Evolutionary conservation across 2,888 invertebrate species (phyloP).

Genomic region (Odontocerum albicorne): DNA sequence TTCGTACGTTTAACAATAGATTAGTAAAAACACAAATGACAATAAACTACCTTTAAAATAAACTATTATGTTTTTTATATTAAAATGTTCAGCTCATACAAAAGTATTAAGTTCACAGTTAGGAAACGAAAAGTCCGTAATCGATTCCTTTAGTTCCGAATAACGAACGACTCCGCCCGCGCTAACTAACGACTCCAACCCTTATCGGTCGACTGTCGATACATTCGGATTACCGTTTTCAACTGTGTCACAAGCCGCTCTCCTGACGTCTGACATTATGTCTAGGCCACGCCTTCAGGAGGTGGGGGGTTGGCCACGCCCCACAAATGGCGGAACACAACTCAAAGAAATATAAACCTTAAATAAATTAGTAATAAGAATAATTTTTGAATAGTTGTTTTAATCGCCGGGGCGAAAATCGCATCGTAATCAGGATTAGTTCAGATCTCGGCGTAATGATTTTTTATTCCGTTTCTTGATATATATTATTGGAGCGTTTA

Average conservation of each 20-base stretch:
- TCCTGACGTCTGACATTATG: conserved; percentile 29
- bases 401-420: conserved; percentile 32
- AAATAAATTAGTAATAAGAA: neutral
- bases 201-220: conserved; percentile 1
- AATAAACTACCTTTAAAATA: no score
- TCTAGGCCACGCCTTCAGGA: conserved; percentile 17
- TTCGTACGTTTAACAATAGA: no score
- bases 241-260: conserved; percentile 18
- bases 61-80: no score
- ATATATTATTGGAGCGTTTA: neutral
- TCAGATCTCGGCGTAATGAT: conserved; percentile 35
- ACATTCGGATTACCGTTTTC: conserved; percentile 3
- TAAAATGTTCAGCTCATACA: no score
- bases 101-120: no score
- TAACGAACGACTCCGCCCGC: no score
- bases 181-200: no score
- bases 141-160: no score
- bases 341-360: conserved; percentile 2
- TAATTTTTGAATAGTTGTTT: neutral
- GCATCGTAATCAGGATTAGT: conserved; percentile 32
- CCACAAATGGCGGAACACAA: neutral
- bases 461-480: conserved; percentile 26
- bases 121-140: no score
- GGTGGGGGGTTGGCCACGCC: conserved; percentile 26
- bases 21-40: no score